Evolutionary conservation across 2,113 vertebrate genomes (phyloP).

Genomic region (Hippocampus comes): DNA sequence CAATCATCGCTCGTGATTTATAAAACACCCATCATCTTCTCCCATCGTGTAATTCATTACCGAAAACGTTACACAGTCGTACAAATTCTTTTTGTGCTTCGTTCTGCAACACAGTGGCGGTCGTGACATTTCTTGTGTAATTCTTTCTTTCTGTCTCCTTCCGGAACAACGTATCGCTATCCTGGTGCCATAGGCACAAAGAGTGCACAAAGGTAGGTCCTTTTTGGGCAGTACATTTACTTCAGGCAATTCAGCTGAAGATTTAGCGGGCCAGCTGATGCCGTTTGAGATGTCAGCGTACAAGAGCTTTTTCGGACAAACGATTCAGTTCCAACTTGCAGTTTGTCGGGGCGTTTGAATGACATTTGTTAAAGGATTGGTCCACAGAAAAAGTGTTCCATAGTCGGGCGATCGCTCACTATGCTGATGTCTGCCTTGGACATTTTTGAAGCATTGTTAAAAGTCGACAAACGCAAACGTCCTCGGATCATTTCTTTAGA

Average conservation of each 20-base stretch:
- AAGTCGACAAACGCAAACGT: no score
- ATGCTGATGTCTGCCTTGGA: no score
- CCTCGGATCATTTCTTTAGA: no score
- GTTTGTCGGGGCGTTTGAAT: no score
- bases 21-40: neutral
- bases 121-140: constrained; percentile 1
- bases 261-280: neutral
- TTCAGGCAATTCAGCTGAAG: no score
- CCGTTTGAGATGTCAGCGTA: neutral
- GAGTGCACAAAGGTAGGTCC: constrained; percentile 64
- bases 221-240: neutral
- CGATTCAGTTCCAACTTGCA: neutral
- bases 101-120: no score
- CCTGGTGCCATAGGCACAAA: constrained; percentile 64
- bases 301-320: neutral
- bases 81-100: neutral
- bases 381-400: no score
- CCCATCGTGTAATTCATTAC: neutral
- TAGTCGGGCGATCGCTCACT: no score
- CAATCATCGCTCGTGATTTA: neutral
- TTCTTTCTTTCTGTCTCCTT: constrained; percentile 2
- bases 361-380: no score
- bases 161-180: constrained; percentile 61
- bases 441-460: no score
- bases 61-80: neutral